Evolutionary conservation across 2,888 invertebrate genomes (phyloP).

Genomic region (Drosophila neutralis): DNA sequence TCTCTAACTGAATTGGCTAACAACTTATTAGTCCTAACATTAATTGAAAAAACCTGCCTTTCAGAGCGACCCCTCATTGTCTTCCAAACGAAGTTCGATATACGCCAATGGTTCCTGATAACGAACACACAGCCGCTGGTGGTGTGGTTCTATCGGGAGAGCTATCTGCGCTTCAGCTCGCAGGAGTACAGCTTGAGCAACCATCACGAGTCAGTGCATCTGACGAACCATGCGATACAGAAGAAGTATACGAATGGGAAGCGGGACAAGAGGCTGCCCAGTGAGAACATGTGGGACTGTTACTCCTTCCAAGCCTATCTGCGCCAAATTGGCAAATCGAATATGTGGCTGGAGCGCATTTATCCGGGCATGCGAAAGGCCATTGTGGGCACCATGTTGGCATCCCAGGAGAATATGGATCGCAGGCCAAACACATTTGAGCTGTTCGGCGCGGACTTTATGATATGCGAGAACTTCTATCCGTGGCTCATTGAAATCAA

Average conservation of each 20-base stretch:
- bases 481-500: constrained; percentile 98
- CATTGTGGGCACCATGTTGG: constrained; percentile 91
- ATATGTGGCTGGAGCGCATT: constrained; percentile 93
- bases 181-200: constrained; percentile 94
- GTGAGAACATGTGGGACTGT: constrained; percentile 98
- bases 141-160: constrained; percentile 97
- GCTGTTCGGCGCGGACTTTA: constrained; percentile 97
- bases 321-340: constrained; percentile 88
- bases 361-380: constrained; percentile 94
- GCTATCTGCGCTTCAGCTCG: constrained; percentile 96
- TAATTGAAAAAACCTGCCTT: not conserved
- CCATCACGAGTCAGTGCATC: constrained; percentile 96
- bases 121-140: constrained; percentile 95
- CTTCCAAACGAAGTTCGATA: constrained; percentile 96
- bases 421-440: constrained; percentile 93
- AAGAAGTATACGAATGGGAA: constrained; percentile 92
- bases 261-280: constrained; percentile 91
- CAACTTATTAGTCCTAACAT: no score
- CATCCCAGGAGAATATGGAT: constrained; percentile 94
- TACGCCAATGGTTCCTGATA: constrained; percentile 97
- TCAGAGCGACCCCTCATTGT: constrained; percentile 94
- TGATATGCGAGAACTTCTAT: constrained; percentile 93
- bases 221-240: constrained; percentile 97
- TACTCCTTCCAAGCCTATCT: constrained; percentile 89
- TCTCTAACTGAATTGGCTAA: not conserved